Percentiles rank a stretch among this genome's conserved stretches.
Evolutionary conservation across 2,113 vertebrate genomes (phyloP).

Genomic region (Myrmophylax atrothorax): DNA sequence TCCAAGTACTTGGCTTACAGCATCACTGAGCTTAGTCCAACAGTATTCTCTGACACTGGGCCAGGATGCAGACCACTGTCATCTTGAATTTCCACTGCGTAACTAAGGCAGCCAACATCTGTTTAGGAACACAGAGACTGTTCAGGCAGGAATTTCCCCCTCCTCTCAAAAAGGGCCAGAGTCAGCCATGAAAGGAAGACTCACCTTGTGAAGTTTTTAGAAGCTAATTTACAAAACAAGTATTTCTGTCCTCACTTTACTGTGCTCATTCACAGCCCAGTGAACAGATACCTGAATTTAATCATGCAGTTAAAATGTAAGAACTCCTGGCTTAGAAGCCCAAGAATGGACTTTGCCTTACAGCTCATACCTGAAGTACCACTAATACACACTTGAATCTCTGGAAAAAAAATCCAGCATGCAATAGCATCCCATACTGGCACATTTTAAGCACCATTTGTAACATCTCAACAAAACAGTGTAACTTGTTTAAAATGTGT

Average conservation of each 20-base stretch:
- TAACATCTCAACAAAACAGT: background rate
- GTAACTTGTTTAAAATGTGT: background rate
- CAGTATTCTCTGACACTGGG: background rate
- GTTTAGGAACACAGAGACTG: background rate
- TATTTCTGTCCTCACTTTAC: background rate
- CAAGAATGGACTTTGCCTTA: background rate
- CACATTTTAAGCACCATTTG: background rate
- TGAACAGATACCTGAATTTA: background rate
- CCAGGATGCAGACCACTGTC: background rate
- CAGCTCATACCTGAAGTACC: background rate
- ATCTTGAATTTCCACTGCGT: background rate
- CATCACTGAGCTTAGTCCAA: background rate
- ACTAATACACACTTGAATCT: background rate
- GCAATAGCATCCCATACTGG: background rate
- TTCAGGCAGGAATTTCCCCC: background rate
- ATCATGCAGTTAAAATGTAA: background rate
- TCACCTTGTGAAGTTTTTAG: background rate
- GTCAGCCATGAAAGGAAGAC: background rate
- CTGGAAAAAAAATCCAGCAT: background rate
- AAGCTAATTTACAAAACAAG: background rate
- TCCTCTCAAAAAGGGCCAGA: background rate
- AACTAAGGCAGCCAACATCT: background rate
- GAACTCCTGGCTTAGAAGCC: background rate
- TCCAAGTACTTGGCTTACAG: background rate
- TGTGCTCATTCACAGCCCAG: background rate